phyloP scores from a whole-genome alignment of 2,888 invertebrate species.

The Cantharis flavilabris region DNA sequence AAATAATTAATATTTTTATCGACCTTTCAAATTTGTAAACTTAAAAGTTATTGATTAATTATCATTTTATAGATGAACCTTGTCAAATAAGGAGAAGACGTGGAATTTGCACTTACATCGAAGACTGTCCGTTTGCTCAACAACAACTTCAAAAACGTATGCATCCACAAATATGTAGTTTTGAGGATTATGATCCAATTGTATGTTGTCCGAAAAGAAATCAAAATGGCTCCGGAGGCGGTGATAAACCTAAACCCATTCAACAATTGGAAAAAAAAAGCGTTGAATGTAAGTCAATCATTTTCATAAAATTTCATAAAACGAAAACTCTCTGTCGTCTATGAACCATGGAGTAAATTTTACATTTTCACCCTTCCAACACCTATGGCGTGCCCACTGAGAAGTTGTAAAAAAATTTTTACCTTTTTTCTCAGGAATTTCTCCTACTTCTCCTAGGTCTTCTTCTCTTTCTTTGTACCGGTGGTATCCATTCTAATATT shows the following conservation, averaged over 20 bases:
- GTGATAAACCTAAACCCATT: neutral
- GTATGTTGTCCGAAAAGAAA: slow-evolving; percentile 26
- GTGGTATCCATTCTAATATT: no score
- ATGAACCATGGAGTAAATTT: no score
- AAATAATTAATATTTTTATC: neutral
- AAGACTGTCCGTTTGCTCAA: slow-evolving; percentile 13
- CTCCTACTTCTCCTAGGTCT: no score
- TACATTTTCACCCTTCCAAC: no score
- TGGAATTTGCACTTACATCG: slow-evolving; percentile 14
- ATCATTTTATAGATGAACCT: neutral
- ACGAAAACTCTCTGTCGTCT: no score
- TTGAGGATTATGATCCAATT: slow-evolving; percentile 11
- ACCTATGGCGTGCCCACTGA: no score
- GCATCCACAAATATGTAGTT: slow-evolving; percentile 17
- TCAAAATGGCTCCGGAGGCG: neutral
- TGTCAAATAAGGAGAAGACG: neutral
- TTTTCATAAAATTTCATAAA: neutral
- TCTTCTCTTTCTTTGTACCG: no score
- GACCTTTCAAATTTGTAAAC: no score
- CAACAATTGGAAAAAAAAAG: neutral
- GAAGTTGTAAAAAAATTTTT: no score
- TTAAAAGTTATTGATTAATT: neutral
- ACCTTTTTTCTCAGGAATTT: no score
- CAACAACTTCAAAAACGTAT: slow-evolving; percentile 6
- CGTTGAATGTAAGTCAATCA: neutral